Evolutionary conservation across 2,888 invertebrate species (phyloP).

Genomic region (Lepidocyrtoides sp.): DNA sequence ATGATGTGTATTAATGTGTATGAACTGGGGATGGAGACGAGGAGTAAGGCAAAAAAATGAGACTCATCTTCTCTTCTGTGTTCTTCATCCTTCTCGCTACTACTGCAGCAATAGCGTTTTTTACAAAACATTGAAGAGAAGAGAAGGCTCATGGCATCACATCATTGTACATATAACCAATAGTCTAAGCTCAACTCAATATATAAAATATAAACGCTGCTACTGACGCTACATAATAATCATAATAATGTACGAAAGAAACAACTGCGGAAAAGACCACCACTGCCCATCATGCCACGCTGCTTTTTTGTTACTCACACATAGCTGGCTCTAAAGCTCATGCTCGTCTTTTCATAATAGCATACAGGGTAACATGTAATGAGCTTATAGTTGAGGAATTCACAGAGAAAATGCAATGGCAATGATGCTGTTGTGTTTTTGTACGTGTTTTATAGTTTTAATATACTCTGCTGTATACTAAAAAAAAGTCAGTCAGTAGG

Average conservation of each 20-base stretch:
- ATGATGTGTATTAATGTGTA: too few relatives aligned
- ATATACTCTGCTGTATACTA: background rate
- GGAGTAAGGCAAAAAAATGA: background rate
- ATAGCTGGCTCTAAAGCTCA: background rate
- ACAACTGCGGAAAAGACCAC: slow-evolving; percentile 53
- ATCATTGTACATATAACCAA: slow-evolving; percentile 28
- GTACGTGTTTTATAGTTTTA: slow-evolving; percentile 23
- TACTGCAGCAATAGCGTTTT: background rate
- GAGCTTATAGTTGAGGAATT: slow-evolving; percentile 7
- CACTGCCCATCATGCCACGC: slow-evolving; percentile 55
- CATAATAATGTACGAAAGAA: background rate
- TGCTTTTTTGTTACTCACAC: too few relatives aligned
- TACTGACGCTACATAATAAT: background rate
- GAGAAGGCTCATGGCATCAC: background rate
- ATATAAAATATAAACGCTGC: too few relatives aligned
- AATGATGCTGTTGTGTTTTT: background rate
- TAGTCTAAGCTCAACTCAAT: too few relatives aligned
- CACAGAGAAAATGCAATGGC: slow-evolving; percentile 28
- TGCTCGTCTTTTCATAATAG: background rate
- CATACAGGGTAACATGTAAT: background rate
- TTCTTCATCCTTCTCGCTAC: slow-evolving; percentile 11
- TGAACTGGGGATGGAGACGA: background rate
- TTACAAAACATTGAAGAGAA: background rate
- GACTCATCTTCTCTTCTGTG: background rate
- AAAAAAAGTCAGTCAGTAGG: slow-evolving; percentile 62